phyloP scores from a whole-genome alignment of 2,888 invertebrate genomes.

The Platycheirus rosarum region DNA sequence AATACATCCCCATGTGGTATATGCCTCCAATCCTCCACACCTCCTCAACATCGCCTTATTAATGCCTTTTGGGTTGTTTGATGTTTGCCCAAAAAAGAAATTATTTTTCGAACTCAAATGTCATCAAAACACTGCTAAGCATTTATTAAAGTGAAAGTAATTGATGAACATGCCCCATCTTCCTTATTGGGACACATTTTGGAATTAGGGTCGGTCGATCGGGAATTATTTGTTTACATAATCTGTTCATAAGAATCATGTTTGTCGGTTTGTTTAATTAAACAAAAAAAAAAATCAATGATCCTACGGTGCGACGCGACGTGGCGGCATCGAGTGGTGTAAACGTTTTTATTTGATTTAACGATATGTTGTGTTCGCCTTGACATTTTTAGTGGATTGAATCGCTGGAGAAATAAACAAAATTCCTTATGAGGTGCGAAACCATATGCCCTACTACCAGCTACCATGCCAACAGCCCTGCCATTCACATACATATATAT shows the following conservation, averaged over 20 bases:
- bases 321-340: conserved; percentile 29
- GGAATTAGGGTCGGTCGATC: conserved; percentile 3
- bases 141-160: conserved; percentile 47
- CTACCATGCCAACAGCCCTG: not conserved
- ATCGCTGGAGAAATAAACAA: conserved; percentile 70
- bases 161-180: conserved; percentile 38
- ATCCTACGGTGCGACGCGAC: conserved; percentile 26
- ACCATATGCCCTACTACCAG: conserved; percentile 35
- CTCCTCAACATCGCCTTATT: conserved; percentile 7
- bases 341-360: conserved; percentile 67
- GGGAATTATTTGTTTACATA: conserved; percentile 45
- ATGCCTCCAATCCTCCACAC: conserved; percentile 21
- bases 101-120: conserved; percentile 34
- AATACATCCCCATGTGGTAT: conserved; percentile 8
- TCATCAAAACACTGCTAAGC: conserved; percentile 18
- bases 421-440: conserved; percentile 68
- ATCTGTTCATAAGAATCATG: conserved; percentile 26
- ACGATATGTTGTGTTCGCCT: conserved; percentile 48
- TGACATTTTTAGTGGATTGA: conserved; percentile 65
- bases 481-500: not conserved
- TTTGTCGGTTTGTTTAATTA: conserved; percentile 65
- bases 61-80: not conserved
- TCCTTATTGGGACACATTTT: conserved; percentile 13
- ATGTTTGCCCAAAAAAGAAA: not conserved
- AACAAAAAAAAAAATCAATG: conserved; percentile 41